Evolutionary conservation across 1,140 invertebrate species (phyloP), one percentile per base, ranked within the genome.

Genomic region (Diachasma alloeum): DNA sequence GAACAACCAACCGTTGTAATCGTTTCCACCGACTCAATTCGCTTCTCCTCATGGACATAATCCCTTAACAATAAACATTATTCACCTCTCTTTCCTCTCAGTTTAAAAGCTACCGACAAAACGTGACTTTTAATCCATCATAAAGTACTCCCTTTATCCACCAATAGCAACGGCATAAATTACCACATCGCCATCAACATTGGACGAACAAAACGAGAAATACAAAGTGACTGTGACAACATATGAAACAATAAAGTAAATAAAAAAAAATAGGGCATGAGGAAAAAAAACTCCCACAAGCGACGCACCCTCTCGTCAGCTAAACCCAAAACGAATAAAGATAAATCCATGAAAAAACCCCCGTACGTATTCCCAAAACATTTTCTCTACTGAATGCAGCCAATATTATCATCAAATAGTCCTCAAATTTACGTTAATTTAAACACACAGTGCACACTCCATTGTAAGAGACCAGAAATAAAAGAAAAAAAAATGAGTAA

Each of bases 11-110:
- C 1, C 13, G 39, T 13, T 15, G 2, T 42, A 17, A 53, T 53
- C 69, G 56, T 72, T 66, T 39, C 48, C 44, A 56, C 46, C 59
- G 46, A 36, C 42, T 66, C 46, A 17, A 42, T 72, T 76, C 46
- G 39, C 59, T 13, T 76, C 39, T 72, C 42, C 39, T 71, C 69
- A 42, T 48, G 15, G 68, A 76, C 74, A 24, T 76, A 44, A 71
- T 81, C 77, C 81, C 68, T 53, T 53, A 53, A 53, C 6, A 3
- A 78, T 22, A 73, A 26, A 83, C 81, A 82, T 83, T 86, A 84
- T 87, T 84, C 82, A 84, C 83, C 83, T 88, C 87, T 88, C 87
- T 86, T 89, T 89, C 88, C 88, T 89, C 87, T 89, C 87, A 89
- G 86, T 88, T 89, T 89, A 88, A 80, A 85, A 88, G 82, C 26